phyloP scores from a whole-genome alignment of 1,140 invertebrate species.

The Drosophila pruinosa region DNA sequence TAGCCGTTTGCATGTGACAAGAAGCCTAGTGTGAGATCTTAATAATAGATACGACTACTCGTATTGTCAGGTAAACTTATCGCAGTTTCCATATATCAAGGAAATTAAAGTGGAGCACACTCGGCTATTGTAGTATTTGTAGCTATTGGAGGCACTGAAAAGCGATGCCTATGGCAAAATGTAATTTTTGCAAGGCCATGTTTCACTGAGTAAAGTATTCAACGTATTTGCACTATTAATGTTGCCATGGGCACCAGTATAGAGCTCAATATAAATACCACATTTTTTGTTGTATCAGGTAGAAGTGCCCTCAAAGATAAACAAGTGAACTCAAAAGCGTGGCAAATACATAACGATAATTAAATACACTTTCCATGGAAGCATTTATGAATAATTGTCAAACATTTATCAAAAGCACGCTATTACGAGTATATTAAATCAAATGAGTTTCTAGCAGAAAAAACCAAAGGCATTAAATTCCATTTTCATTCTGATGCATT shows the following conservation, averaged over 20 bases:
- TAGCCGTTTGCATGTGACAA: slow-evolving; percentile 28
- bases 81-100: slow-evolving; percentile 65
- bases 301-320: neutral
- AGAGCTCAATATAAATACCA: neutral
- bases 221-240: slow-evolving; percentile 5
- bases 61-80: slow-evolving; percentile 74
- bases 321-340: neutral
- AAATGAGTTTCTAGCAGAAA: no score
- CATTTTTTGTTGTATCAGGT: neutral
- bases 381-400: neutral
- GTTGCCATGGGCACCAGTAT: neutral
- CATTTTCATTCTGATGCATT: no score
- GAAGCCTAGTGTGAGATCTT: slow-evolving; percentile 60
- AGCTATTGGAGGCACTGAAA: neutral
- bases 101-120: slow-evolving; percentile 60
- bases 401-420: neutral
- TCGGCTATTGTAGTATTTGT: neutral
- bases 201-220: slow-evolving; percentile 13
- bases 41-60: slow-evolving; percentile 65
- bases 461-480: no score
- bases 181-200: neutral
- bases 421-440: no score
- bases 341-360: neutral
- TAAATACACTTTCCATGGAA: neutral
- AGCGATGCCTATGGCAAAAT: slow-evolving; percentile 24